Percentiles rank a stretch among this genome's conserved stretches.
Conservation (phyloP, 2,113 vertebrate species). For the Thermophis baileyi region DNA sequence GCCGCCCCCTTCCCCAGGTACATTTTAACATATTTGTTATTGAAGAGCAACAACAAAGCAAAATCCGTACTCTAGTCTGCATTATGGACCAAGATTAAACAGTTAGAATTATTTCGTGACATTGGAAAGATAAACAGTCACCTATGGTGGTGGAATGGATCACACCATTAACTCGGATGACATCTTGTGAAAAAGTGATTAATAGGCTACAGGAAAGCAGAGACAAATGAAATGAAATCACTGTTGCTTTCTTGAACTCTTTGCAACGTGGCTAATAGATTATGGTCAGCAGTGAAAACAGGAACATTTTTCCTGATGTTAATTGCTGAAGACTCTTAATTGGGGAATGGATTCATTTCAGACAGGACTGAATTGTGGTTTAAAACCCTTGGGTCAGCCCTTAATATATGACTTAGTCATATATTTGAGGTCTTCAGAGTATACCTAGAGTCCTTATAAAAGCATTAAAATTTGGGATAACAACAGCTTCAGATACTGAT, state of each 20-base stretch:
- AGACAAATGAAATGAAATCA: slow-evolving; percentile 28
- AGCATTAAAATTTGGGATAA: neutral
- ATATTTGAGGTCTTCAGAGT: neutral
- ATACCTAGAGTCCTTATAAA: neutral
- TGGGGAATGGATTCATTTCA: neutral
- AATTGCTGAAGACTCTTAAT: slow-evolving; percentile 10
- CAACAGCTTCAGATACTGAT: neutral
- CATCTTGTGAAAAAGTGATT: slow-evolving; percentile 55
- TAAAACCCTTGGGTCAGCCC: neutral
- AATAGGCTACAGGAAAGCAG: slow-evolving; percentile 56
- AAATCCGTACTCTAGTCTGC: neutral
- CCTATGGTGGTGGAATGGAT: slow-evolving; percentile 48
- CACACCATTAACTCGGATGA: slow-evolving; percentile 44
- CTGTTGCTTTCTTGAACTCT: neutral
- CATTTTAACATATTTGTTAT: neutral
- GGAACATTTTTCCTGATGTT: neutral
- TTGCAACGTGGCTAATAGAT: neutral
- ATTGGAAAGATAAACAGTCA: slow-evolving; percentile 59
- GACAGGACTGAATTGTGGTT: neutral
- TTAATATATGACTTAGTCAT: neutral
- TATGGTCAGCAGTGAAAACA: neutral
- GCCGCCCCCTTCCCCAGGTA: neutral
- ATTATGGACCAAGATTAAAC: slow-evolving; percentile 28
- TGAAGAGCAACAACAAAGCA: neutral
- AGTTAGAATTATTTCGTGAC: slow-evolving; percentile 51